Evolutionary conservation across 2,797 vertebrate species (phyloP).

Genomic region (Notoglanidium macrostoma): DNA sequence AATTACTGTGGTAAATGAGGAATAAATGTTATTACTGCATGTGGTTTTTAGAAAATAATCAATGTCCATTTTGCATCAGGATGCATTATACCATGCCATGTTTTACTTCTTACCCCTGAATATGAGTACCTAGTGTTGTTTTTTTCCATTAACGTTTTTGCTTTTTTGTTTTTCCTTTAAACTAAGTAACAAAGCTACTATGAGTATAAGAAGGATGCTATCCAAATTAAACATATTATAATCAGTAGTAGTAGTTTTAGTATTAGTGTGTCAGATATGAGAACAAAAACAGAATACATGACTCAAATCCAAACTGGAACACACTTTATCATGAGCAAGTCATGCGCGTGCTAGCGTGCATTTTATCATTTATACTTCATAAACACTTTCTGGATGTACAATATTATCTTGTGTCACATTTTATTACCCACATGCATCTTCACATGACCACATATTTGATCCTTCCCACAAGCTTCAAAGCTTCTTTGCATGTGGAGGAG

Average conservation of each 20-base stretch:
- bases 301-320: background rate
- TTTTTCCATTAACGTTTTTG: no score
- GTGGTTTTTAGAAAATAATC: background rate
- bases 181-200: background rate
- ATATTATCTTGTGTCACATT: background rate
- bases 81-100: background rate
- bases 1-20: background rate
- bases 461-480: slow-evolving; percentile 2
- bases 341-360: background rate
- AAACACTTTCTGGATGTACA: background rate
- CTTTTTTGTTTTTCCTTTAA: background rate
- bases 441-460: background rate
- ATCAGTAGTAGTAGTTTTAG: background rate
- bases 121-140: background rate
- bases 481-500: background rate
- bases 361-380: background rate
- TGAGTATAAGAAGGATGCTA: background rate
- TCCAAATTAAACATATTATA: background rate
- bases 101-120: background rate
- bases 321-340: background rate
- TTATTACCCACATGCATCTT: background rate
- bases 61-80: background rate
- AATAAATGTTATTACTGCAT: background rate
- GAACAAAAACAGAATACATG: background rate
- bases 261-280: background rate